phyloP scores from a whole-genome alignment of 2,113 vertebrate species.

The Lepidiolamprologus cunningtoni region DNA sequence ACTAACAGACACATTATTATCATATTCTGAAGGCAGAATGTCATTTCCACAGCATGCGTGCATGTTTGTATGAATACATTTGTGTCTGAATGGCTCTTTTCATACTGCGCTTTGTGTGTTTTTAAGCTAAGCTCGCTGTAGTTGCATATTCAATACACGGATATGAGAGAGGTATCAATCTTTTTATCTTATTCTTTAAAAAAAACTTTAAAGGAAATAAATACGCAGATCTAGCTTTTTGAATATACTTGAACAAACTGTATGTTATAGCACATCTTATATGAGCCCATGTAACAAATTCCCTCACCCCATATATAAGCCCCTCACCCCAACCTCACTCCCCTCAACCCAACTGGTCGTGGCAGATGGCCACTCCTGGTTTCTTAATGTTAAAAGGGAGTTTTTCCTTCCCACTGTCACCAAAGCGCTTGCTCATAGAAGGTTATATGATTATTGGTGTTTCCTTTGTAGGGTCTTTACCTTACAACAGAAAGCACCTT shows the following conservation, averaged over 20 bases:
- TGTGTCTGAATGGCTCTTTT: background rate
- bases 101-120: background rate
- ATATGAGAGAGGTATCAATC: background rate
- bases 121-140: background rate
- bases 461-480: background rate
- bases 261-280: background rate
- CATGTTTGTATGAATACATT: background rate
- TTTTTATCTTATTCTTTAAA: background rate
- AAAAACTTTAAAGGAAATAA: background rate
- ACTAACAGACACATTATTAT: conserved; percentile 7
- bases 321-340: background rate
- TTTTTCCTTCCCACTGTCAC: background rate
- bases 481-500: background rate
- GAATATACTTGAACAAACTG: background rate
- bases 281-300: background rate
- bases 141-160: background rate
- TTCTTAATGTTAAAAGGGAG: background rate
- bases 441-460: background rate
- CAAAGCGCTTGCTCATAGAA: background rate
- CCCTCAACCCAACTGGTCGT: background rate
- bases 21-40: background rate
- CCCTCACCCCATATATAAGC: background rate
- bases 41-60: background rate
- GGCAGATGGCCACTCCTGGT: background rate
- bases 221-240: background rate